Conservation (phyloP, 2,797 vertebrate genomes). For the Sphaeramia orbicularis region DNA sequence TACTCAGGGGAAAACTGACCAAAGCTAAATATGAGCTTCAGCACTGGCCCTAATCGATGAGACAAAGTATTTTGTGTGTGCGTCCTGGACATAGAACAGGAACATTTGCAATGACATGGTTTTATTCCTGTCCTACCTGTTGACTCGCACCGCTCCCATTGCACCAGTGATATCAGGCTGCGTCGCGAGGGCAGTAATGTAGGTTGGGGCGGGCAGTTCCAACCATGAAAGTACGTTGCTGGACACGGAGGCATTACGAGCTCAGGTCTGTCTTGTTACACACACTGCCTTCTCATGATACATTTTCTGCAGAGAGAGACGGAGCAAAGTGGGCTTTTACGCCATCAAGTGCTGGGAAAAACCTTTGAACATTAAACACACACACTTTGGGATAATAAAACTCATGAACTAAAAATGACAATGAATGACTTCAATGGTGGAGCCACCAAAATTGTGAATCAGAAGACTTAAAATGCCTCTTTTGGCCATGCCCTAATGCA, state of each 20-base stretch:
- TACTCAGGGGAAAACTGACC: too few species aligned
- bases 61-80: too few species aligned
- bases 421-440: too few species aligned
- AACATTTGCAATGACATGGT: slow-evolving; percentile 3
- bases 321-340: slow-evolving; percentile 10
- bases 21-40: too few species aligned
- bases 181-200: slow-evolving; percentile 81
- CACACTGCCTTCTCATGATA: slow-evolving; percentile 49
- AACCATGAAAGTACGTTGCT: slow-evolving; percentile 82
- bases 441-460: not conserved
- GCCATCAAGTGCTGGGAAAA: too few species aligned
- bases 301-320: slow-evolving; percentile 63
- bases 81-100: too few species aligned
- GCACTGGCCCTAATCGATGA: too few species aligned
- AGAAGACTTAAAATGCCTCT: slow-evolving; percentile 21
- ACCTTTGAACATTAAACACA: too few species aligned
- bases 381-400: too few species aligned
- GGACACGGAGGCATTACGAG: slow-evolving; percentile 56
- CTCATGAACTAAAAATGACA: too few species aligned
- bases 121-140: slow-evolving; percentile 78
- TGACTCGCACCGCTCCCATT: slow-evolving; percentile 90
- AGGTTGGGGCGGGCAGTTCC: slow-evolving; percentile 78
- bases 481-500: slow-evolving; percentile 55
- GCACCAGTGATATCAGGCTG: slow-evolving; percentile 82
- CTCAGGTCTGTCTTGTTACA: slow-evolving; percentile 65